Evolutionary conservation across 2,888 invertebrate species (phyloP), one percentile per base, ranked within the genome.

Genomic region (Dexiosoma caninum): DNA sequence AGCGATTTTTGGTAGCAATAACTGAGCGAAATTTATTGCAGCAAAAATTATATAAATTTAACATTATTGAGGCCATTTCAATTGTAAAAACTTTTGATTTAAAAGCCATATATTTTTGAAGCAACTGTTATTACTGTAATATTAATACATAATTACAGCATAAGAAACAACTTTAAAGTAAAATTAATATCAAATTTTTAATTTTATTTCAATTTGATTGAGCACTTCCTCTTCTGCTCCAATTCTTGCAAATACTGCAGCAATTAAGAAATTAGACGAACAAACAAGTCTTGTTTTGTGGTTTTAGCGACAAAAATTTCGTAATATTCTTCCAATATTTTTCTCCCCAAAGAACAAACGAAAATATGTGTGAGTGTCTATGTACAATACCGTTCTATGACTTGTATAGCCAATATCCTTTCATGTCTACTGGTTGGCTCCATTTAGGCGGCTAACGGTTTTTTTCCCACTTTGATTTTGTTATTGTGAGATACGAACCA

Each of bases 361-460:
- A 0, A 14, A 4, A 12, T 59, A 1, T 8, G 8, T 57, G 9
- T 46, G 57, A 37, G 23, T n/a, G 21, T 66, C 37, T 42, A 7
- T 53, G 4, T 66, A 9, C 19, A 21, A 32, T 21, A 10, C 1
- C 16, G 16, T 75, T 66, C 16, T 44, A 35, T 53, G 51, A 62
- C 62, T 62, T 53, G 9, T 40, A 37, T 14, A 57, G 46, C 60
- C 19, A 53, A 72, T 77, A 81, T 81, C 81, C 81, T 77, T 80
- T 59, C 37, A 46, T 42, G 75, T 71, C 77, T 77, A 40, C 19
- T 49, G 19, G 9, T 62, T 74, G 81, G 81, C 81, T 81, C 81
- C 81, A 59, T 81, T 81, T 77, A 77, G 81, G 81, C 81, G 81
- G 77, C 81, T 69, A 81, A 74, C 30, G 49, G 27, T 62, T 46